Conservation (phyloP, 1,140 invertebrate genomes). For the Bombus waltoni region DNA sequence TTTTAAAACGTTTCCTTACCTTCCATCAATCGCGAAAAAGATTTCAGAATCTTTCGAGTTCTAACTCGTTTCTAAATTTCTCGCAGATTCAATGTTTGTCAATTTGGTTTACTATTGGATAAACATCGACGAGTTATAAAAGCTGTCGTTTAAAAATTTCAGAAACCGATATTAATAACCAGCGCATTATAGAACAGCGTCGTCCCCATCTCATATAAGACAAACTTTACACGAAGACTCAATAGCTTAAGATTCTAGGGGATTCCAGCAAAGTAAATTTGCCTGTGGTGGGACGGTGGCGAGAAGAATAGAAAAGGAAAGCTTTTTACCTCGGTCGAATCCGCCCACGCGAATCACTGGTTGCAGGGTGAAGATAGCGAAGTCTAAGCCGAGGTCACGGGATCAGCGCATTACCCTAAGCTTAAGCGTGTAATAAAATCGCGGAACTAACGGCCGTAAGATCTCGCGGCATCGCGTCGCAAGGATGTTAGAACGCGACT, state of each 20-base stretch:
- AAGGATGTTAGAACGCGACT: constrained; percentile 40
- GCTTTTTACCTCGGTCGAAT: constrained; percentile 26
- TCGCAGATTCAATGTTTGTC: too few relatives aligned
- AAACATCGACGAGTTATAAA: too few relatives aligned
- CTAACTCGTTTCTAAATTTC: background rate
- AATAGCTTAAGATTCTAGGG: background rate
- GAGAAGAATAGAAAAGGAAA: background rate
- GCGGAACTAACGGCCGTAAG: constrained; percentile 59
- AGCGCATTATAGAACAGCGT: too few relatives aligned
- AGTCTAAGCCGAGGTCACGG: constrained; percentile 66
- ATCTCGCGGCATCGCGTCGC: constrained; percentile 45
- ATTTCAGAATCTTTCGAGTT: too few relatives aligned
- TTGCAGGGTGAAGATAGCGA: constrained; percentile 62
- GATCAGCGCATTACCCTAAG: constrained; percentile 69
- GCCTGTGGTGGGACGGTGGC: background rate
- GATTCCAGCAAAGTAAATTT: background rate
- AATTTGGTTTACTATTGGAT: too few relatives aligned
- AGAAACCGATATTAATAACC: background rate
- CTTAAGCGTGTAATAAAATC: constrained; percentile 67
- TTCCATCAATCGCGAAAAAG: background rate
- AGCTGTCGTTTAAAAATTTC: background rate
- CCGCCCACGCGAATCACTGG: constrained; percentile 43
- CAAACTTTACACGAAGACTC: background rate
- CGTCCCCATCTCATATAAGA: too few relatives aligned
- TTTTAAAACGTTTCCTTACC: background rate